Percentiles rank a stretch among this genome's conserved stretches.
Conservation (phyloP, 2,113 vertebrate genomes). For the Heterochromis multidens region DNA sequence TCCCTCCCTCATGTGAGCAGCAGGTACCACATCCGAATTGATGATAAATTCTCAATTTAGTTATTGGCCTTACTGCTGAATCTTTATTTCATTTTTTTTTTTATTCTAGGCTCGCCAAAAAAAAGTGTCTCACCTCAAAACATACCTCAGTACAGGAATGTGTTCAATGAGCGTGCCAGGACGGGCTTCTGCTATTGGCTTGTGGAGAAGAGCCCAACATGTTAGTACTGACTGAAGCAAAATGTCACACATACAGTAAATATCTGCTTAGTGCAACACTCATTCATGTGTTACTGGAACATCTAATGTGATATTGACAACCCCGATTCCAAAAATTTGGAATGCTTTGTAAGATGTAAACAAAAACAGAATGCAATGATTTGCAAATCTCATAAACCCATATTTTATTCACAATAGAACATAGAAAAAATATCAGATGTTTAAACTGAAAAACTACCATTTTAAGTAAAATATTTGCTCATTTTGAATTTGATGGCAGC, state of each 20-base stretch:
- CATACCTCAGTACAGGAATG: constrained; percentile 49
- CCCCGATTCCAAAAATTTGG: neutral
- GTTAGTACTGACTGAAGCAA: constrained; percentile 16
- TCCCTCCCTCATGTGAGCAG: neutral
- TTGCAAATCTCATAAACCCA: neutral
- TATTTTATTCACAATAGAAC: neutral
- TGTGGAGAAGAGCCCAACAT: constrained; percentile 47
- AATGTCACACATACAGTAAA: neutral
- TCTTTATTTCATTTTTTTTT: neutral
- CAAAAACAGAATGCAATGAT: neutral
- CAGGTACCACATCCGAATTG: neutral
- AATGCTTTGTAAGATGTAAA: neutral
- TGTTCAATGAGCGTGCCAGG: constrained; percentile 55
- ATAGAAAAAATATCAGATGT: neutral
- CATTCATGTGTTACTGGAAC: neutral
- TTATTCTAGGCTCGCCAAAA: constrained; percentile 8
- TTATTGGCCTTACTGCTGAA: neutral
- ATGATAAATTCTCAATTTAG: neutral
- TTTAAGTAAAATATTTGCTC: neutral
- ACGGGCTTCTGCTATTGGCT: constrained; percentile 65
- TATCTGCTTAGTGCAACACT: neutral
- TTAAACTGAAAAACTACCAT: neutral
- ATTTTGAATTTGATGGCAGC: neutral
- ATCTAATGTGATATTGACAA: neutral
- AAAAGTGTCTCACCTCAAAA: constrained; percentile 11